phyloP scores from a whole-genome alignment of 1,140 invertebrate species.

The Bombus confusus region DNA sequence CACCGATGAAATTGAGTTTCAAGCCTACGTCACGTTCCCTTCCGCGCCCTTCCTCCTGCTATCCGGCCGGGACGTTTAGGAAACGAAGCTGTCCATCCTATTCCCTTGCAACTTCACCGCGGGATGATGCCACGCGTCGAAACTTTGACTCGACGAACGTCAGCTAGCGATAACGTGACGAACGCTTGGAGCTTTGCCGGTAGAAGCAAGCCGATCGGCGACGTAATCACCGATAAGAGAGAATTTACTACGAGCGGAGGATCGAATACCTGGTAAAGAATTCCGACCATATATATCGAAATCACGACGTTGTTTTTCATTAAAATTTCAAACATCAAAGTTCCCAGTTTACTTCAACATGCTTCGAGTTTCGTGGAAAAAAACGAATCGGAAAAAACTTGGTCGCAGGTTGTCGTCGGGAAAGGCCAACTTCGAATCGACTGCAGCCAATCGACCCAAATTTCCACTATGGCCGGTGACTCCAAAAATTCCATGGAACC shows the following conservation, averaged over 20 bases:
- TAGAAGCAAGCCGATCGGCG: neutral
- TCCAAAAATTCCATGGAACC: neutral
- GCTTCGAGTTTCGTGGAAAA: neutral
- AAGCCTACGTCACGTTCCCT: neutral
- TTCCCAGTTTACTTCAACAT: neutral
- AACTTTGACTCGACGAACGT: neutral
- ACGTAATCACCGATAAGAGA: neutral
- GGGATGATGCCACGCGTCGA: slow-evolving; percentile 15
- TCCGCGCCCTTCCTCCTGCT: neutral
- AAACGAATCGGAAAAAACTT: neutral
- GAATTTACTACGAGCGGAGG: neutral
- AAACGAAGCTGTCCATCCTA: slow-evolving; percentile 48
- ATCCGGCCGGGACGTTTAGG: slow-evolving; percentile 34
- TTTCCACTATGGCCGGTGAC: too few relatives aligned
- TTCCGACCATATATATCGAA: neutral
- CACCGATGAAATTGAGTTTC: slow-evolving; percentile 32
- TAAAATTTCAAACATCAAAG: neutral
- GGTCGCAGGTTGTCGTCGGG: neutral
- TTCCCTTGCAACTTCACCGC: neutral
- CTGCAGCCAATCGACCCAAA: neutral
- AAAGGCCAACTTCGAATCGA: too few relatives aligned
- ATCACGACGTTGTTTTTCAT: neutral
- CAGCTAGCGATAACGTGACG: neutral
- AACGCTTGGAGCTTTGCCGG: neutral
- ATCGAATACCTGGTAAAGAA: neutral